Base-by-base conservation (phyloP, 2,797 vertebrate species). In the Limosa lapponica region DNA sequence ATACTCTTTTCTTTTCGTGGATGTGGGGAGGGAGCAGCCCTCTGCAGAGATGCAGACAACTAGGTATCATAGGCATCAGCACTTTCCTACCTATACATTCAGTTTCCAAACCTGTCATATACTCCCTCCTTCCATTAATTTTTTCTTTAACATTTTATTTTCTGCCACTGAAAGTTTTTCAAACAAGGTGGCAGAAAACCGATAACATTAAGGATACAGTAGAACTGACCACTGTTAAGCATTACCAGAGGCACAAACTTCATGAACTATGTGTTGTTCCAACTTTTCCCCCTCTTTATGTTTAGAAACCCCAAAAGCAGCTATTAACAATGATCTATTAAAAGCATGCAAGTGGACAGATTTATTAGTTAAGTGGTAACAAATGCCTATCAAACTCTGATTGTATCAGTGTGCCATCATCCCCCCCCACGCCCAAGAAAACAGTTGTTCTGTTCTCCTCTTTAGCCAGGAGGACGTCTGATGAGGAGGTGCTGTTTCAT, bases 401-500 rank as follows among this genome's bases (percentile, higher is more conserved):
- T 27, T 80, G 30, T 32, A 41, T 49, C 46, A 32, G n/a, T n/a
- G 36, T 39, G 17, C 16, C 46, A 59, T 16, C 46, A 54, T 4
- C 13, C 8, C 27, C 6, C 27, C 17, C 24, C 4, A 2, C 12
- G 37, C 27, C 32, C 44, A 71, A 23, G 14, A 83, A 66, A 87
- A 66, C 51, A 55, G 67, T 67, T 58, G 59, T 55, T 74, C 48
- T 37, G n/a, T 16, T 83, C 55, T 71, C 27, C 23, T 62, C 32
- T 62, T 55, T 5, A 84, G 65, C 18, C 41, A 69, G 62, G 27
- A 65, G 28, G 27, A 72, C 54, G 75, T 79, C 90, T 88, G 73
- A 93, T 7, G 39, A 71, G 28, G 66, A 90, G 65, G 22, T 69
- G 71, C 69, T 49, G 39, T 87, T 92, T 91, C 89, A 92, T 81